phyloP scores from a whole-genome alignment of 2,113 vertebrate species.

The Catagonus wagneri region DNA sequence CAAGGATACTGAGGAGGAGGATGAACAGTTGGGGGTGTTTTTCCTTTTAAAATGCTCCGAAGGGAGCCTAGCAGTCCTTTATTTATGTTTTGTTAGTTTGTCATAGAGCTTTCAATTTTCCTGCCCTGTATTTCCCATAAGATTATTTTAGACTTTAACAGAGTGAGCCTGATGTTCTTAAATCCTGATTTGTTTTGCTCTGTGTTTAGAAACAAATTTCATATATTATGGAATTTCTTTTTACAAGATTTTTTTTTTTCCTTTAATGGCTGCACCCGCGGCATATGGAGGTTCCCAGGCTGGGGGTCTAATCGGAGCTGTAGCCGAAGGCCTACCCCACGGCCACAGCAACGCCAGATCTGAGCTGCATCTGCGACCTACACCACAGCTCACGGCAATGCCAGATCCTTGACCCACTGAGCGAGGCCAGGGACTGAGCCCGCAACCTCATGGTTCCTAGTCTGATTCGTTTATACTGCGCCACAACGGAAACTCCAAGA shows the following conservation, averaged over 20 bases:
- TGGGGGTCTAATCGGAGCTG: no score
- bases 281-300: no score
- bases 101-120: conserved; percentile 57
- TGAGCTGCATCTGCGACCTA: no score
- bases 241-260: conserved; percentile 6
- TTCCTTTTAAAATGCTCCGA: conserved; percentile 34
- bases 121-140: background rate
- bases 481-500: no score
- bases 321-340: no score
- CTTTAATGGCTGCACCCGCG: no score
- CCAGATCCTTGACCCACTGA: no score
- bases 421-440: no score
- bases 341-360: no score
- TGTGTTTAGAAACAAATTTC: conserved; percentile 60
- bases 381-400: no score
- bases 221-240: conserved; percentile 47
- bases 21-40: background rate
- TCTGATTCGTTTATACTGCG: no score
- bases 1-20: background rate
- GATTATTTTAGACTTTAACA: conserved; percentile 41
- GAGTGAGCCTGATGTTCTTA: conserved; percentile 46
- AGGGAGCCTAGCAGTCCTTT: conserved; percentile 13
- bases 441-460: no score
- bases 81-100: conserved; percentile 56
- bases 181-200: conserved; percentile 63